phyloP scores from a whole-genome alignment of 2,888 invertebrate genomes.

The Nymphalis polychloros region DNA sequence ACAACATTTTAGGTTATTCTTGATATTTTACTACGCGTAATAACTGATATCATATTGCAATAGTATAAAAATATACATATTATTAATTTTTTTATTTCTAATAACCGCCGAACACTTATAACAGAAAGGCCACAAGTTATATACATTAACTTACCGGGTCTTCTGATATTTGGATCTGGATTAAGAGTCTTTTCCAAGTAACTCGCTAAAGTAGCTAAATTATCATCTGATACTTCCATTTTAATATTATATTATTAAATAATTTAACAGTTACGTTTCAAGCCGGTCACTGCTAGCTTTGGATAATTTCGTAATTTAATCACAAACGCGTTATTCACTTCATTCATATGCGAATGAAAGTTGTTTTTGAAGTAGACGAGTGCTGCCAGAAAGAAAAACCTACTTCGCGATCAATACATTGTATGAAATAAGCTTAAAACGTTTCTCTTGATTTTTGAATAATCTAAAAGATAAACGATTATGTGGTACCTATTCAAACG shows the following conservation, averaged over 20 bases:
- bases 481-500: too few species aligned
- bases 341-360: slow-evolving; percentile 22
- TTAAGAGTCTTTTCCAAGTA: slow-evolving; percentile 94
- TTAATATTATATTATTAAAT: slow-evolving; percentile 8
- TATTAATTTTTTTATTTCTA: neutral
- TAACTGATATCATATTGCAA: too few species aligned
- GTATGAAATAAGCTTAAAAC: too few species aligned
- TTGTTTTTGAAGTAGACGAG: slow-evolving; percentile 2
- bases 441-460: too few species aligned
- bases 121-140: neutral
- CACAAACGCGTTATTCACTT: slow-evolving; percentile 18
- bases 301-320: slow-evolving; percentile 6
- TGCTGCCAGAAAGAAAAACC: too few species aligned
- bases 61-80: too few species aligned
- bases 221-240: slow-evolving; percentile 95
- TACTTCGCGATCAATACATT: too few species aligned
- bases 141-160: slow-evolving; percentile 86
- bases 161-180: slow-evolving; percentile 89
- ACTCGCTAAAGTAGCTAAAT: slow-evolving; percentile 89
- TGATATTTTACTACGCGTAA: too few species aligned
- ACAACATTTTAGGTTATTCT: neutral
- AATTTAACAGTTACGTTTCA: neutral
- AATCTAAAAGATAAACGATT: too few species aligned
- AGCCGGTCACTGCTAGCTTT: neutral
- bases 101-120: neutral